A percentile compares a stretch with the other conserved stretches of the same genome.
phyloP scores from a whole-genome alignment of 2,113 vertebrate species.

The Trematomus loennbergii region DNA sequence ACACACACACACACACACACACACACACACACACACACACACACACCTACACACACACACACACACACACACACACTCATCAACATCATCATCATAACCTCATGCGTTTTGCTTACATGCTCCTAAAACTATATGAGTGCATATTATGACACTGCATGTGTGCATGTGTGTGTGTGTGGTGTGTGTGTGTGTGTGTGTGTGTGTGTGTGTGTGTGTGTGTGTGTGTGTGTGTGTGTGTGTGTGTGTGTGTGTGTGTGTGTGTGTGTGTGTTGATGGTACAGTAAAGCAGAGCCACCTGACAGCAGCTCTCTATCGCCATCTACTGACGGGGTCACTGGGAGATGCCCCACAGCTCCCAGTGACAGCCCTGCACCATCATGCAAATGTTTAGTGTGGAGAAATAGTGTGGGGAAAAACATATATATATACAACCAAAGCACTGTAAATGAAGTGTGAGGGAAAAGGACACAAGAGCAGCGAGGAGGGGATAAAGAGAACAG shows the following conservation, averaged over 20 bases:
- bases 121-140: conserved; percentile 1
- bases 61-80: not conserved
- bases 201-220: conserved; percentile 16
- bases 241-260: conserved; percentile 12
- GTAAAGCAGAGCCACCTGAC: not conserved
- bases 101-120: not conserved
- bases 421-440: not conserved
- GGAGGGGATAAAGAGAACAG: too few relatives aligned
- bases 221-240: conserved; percentile 10
- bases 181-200: too few relatives aligned
- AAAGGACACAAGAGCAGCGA: not conserved
- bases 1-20: not conserved
- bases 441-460: not conserved
- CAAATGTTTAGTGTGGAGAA: not conserved
- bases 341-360: not conserved
- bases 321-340: conserved; percentile 43
- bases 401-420: not conserved
- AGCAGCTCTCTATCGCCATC: conserved; percentile 73
- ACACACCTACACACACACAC: too few relatives aligned
- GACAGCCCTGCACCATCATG: not conserved
- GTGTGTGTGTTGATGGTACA: conserved; percentile 22
- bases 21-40: not conserved
- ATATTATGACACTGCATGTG: conserved; percentile 11
- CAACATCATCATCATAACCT: not conserved
- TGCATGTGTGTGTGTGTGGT: too few relatives aligned